These are phyloP conservation scores for Pristionchus mayeri DNA, from an alignment of 2,888 invertebrate species.

Conservation along the genomic window DNA sequence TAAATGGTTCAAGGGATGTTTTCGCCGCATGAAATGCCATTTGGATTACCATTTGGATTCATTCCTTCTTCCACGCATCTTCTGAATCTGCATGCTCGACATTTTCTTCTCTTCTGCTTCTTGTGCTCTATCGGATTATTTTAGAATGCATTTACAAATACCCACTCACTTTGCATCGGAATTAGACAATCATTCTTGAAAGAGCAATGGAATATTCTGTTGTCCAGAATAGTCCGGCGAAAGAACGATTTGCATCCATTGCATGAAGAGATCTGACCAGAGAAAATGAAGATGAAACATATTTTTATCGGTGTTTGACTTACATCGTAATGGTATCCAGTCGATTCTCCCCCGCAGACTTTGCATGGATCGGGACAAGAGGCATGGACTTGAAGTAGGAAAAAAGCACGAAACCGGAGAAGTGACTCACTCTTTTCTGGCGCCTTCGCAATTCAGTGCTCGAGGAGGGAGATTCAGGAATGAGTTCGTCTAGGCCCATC, in stretches of 20 bases:
- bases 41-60: not conserved
- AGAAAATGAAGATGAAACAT: too few relatives aligned
- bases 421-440: not conserved
- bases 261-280: not conserved
- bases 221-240: not conserved
- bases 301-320: too few relatives aligned
- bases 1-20: too few relatives aligned
- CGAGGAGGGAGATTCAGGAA: not conserved
- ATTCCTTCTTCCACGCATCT: not conserved
- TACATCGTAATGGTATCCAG: not conserved
- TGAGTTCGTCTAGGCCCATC: not conserved
- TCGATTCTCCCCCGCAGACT: not conserved
- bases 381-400: too few relatives aligned
- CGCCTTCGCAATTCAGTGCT: not conserved
- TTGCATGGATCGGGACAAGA: not conserved
- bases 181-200: not conserved
- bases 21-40: not conserved
- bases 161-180: not conserved
- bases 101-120: not conserved
- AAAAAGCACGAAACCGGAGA: too few relatives aligned
- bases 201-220: not conserved
- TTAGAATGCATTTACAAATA: not conserved
- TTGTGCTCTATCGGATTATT: not conserved
- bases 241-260: constrained; percentile 23
- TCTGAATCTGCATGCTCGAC: constrained; percentile 2